Percentiles rank a stretch among this genome's conserved stretches.
phyloP scores from a whole-genome alignment of 2,797 vertebrate genomes.

The Sarcoramphus papa region DNA sequence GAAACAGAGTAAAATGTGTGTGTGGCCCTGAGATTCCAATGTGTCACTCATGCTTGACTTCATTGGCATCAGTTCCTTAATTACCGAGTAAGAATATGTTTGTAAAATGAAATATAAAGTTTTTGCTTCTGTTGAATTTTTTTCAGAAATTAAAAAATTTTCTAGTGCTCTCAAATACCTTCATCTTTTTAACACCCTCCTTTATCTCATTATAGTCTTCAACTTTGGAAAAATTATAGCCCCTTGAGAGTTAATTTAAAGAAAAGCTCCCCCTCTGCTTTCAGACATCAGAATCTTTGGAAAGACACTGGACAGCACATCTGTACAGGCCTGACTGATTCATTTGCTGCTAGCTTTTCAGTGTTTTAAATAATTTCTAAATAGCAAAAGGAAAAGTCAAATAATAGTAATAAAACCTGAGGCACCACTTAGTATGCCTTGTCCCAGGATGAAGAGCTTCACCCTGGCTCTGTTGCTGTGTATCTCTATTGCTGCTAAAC shows the following conservation, averaged over 20 bases:
- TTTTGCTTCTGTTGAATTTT: neutral
- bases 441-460: neutral
- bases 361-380: neutral
- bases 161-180: neutral
- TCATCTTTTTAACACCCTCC: neutral
- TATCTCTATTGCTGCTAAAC: neutral
- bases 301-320: neutral
- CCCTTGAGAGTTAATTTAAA: neutral
- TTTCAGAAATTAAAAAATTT: neutral
- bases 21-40: neutral
- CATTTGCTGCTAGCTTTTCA: neutral
- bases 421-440: neutral
- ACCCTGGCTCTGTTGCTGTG: neutral
- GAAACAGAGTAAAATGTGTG: neutral
- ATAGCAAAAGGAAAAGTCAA: neutral
- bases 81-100: neutral
- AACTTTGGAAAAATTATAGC: neutral
- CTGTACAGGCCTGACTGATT: neutral
- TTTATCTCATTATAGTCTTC: neutral
- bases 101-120: neutral
- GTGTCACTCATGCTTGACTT: neutral
- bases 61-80: neutral
- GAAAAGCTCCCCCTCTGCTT: neutral
- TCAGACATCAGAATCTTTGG: neutral
- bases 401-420: neutral